phyloP scores from a whole-genome alignment of 2,113 vertebrate genomes.

The Machaerirhynchus nigripectus region DNA sequence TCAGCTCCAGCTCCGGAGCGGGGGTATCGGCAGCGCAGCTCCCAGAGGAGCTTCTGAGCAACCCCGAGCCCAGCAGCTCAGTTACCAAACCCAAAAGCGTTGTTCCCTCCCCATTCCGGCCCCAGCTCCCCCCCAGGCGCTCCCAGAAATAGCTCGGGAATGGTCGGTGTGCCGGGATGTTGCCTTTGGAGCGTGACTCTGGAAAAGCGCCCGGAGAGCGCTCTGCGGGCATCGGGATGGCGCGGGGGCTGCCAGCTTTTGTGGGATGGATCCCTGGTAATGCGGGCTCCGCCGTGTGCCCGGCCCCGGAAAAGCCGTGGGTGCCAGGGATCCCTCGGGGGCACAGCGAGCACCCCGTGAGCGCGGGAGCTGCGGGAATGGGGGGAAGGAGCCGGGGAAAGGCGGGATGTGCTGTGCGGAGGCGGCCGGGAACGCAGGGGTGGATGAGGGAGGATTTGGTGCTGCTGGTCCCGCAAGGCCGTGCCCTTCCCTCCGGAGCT shows the following conservation, averaged over 20 bases:
- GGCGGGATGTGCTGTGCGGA: not conserved
- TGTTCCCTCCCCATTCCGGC: not conserved
- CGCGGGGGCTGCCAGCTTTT: not conserved
- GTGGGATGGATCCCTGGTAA: not conserved
- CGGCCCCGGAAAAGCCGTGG: accelerated
- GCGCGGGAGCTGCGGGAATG: not conserved
- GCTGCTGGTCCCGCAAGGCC: not conserved
- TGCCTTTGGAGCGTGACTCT: not conserved
- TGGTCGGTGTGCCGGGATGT: not conserved
- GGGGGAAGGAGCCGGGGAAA: not conserved
- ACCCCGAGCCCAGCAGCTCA: not conserved
- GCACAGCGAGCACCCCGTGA: accelerated
- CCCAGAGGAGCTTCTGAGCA: not conserved
- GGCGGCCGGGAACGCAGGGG: accelerated
- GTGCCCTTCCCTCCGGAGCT: not conserved
- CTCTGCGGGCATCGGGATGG: not conserved
- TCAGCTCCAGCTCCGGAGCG: not conserved
- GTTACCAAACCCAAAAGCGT: not conserved
- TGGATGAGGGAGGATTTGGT: not conserved
- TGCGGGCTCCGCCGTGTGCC: not conserved
- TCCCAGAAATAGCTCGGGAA: conserved; percentile 1
- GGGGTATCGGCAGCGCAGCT: not conserved
- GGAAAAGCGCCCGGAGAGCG: not conserved
- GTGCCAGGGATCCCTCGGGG: not conserved
- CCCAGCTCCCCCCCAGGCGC: not conserved